Conservation (phyloP, 2,797 vertebrate species). For the Rhinichthys osculus region DNA sequence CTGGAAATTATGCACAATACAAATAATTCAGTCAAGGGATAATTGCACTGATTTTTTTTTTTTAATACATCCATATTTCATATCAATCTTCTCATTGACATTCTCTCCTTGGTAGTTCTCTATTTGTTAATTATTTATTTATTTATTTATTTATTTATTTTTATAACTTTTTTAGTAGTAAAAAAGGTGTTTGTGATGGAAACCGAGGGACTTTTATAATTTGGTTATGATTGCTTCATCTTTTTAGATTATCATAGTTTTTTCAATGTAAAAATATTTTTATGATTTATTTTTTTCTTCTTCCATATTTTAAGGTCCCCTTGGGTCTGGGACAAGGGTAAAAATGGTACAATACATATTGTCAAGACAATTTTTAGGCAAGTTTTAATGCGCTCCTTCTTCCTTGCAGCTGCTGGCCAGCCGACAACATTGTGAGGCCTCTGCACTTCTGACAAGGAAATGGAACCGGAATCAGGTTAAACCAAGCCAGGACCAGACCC, state of each 20-base stretch:
- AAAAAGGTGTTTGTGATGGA: background rate
- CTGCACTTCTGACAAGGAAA: slow-evolving; percentile 46
- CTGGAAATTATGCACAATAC: background rate
- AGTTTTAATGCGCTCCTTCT: slow-evolving; percentile 50
- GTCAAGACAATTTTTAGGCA: background rate
- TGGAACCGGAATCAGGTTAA: slow-evolving; percentile 46
- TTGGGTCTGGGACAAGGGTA: background rate
- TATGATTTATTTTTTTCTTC: background rate
- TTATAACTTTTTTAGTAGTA: background rate
- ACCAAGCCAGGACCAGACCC: slow-evolving; percentile 48
- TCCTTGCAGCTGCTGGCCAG: slow-evolving; percentile 88
- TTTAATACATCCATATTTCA: background rate
- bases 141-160: background rate
- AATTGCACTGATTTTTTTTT: background rate
- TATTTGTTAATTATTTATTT: background rate
- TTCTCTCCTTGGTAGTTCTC: background rate
- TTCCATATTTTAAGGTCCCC: background rate
- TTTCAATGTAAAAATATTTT: background rate
- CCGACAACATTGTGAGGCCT: slow-evolving; percentile 92
- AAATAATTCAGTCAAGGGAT: background rate
- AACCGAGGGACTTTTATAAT: background rate
- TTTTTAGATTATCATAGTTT: background rate
- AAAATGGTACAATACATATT: background rate
- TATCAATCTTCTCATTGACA: background rate
- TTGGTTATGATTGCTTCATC: background rate